Evolutionary conservation across 2,797 vertebrate genomes (phyloP), one percentile per base, ranked within the genome.

Genomic region (Clarias platycephalus): DNA sequence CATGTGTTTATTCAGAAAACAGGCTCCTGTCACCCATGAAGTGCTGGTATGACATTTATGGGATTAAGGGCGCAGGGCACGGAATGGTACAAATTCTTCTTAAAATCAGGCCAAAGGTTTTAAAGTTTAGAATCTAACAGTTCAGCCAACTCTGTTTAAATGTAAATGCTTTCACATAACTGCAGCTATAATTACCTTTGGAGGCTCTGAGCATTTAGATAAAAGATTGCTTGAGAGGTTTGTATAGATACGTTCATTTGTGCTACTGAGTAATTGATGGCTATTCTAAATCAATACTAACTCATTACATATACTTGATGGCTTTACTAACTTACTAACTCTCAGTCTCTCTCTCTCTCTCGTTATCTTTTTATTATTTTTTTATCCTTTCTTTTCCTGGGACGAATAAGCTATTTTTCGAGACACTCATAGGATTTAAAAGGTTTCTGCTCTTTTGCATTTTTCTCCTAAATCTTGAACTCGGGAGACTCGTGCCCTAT

Each of bases 1-100:
- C 91, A 24, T 93, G 89, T 95, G 94, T 96, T 96, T 95, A 90
- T 93, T 96, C 92, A 94, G 92, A 94, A 95, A 96, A 95, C 93
- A 96, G 91, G 88, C 88, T 91, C 89, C 93, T 91, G 93, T 94
- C 93, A 94, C 34, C 78, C 31, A 34, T 77, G 34, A 76, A 94
- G 92, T 93, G 94, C 37, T 82, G 78, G 57, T 75, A 40, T 79
- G 81, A 93, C 94, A 91, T 89, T 91, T 92, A 18, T 0, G 90
- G 93, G 91, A 92, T 90, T 66, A 81, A 78, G 66, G 77, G 58
- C 37, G 20, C 31, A 64, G 26, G 62, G 44, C 70, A 76, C 78
- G 74, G 80, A 76, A 60, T 67, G 55, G 44, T 80, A 67, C 62
- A 87, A 87, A 83, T 80, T 34, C 74, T 22, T 74, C 53, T 80